Conservation (phyloP, 1,140 invertebrate genomes). For the Dreissena polymorpha region DNA sequence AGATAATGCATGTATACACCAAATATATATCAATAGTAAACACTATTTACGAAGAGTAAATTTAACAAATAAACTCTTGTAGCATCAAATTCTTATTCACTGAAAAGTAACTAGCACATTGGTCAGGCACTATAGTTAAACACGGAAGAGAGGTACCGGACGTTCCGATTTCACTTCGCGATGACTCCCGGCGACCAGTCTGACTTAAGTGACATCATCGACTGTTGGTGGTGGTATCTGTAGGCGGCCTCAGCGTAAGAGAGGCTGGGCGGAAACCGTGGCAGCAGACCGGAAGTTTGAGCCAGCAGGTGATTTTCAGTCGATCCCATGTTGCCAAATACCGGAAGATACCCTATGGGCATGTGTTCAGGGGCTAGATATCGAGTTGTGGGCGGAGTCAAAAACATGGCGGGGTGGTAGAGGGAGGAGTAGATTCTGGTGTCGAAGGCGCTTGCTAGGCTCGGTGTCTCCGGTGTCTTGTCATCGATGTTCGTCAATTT, state of each 20-base stretch:
- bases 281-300: constrained; percentile 6
- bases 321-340: constrained; percentile 27
- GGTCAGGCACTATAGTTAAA: too few relatives aligned
- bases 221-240: constrained; percentile 31
- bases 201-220: constrained; percentile 9
- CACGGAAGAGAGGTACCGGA: too few relatives aligned
- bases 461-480: neutral
- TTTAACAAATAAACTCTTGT: too few relatives aligned
- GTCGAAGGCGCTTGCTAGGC: constrained; percentile 12
- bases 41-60: too few relatives aligned
- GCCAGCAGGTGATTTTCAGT: constrained; percentile 9
- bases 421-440: constrained; percentile 17
- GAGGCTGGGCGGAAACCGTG: constrained; percentile 15
- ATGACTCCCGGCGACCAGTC: constrained; percentile 19
- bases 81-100: too few relatives aligned
- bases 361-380: constrained; percentile 28
- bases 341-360: constrained; percentile 30
- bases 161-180: constrained; percentile 9
- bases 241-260: constrained; percentile 36
- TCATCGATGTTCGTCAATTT: constrained; percentile 42
- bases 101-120: too few relatives aligned
- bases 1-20: too few relatives aligned
- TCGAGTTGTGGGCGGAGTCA: constrained; percentile 20
- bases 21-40: too few relatives aligned
- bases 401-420: constrained; percentile 43